Base-by-base conservation (phyloP, 2,888 invertebrate species). In the Hedychridium roseum region DNA sequence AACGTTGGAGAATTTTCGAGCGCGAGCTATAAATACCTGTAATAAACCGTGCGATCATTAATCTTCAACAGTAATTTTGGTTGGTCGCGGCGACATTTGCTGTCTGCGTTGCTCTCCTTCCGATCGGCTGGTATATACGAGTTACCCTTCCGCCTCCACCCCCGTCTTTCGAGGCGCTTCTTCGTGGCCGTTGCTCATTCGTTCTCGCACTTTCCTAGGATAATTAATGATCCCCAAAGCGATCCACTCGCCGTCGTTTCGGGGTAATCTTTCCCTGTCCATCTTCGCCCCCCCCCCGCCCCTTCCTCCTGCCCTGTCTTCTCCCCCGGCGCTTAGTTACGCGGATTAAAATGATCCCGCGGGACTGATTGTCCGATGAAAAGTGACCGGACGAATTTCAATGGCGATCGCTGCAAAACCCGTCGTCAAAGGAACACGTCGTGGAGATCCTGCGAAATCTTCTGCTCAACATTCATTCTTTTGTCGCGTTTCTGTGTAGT, bases 181-280 rank as follows among this genome's bases (percentile, higher is more conserved):
- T 42, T 46, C 30, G 48, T 39, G 27, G 41, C 45, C 49, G 12
- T 32, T 54, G 37, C 40, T 37, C 57, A 48, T 53, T 54, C 49
- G 51, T 63, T 65, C 67, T 66, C 64, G 59, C 59, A 61, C 67
- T 62, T 64, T 56, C n/a, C 60, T 60, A 64, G 60, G 73, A 72
- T 76, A 74, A 76, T 76, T 76, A 74, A 76, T 75, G 74, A 74
- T 74, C 68, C 59, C 50, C 49, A 74, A 74, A 73, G 63, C 70
- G 74, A 74, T 76, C 72, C 63, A 64, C 68, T 71, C 70, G 66
- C 65, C 64, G 66, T 68, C 70, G 70, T 75, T 73, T 71, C 69
- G 56, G 66, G 56, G 60, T 57, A 59, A 71, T 66, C 67, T 45
- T 67, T 68, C 66, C 51, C 50, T 56, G 64, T 62, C 59, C 50